Evolutionary conservation across 2,797 vertebrate species (phyloP).

Genomic region (Hephaestus fuliginosus): DNA sequence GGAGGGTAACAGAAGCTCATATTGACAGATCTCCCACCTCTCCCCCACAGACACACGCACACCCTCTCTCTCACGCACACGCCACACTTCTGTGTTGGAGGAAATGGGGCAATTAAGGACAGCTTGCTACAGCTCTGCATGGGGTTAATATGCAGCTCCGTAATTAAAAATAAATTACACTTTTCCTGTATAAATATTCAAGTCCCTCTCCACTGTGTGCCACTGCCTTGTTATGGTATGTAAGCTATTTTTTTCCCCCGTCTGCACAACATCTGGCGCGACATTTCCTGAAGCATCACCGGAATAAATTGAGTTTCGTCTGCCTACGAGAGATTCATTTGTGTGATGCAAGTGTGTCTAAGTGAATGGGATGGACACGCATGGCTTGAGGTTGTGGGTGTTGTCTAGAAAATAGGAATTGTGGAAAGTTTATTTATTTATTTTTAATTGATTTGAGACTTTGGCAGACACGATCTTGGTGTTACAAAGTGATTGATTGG

Average conservation of each 20-base stretch:
- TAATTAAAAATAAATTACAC: slow-evolving; percentile 91
- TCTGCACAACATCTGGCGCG: slow-evolving; percentile 86
- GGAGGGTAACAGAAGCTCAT: slow-evolving; percentile 75
- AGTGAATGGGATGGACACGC: slow-evolving; percentile 73
- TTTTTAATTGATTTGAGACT: slow-evolving; percentile 37
- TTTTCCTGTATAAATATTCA: slow-evolving; percentile 88
- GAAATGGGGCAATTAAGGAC: slow-evolving; percentile 91
- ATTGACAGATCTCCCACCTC: slow-evolving; percentile 79
- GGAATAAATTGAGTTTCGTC: slow-evolving; percentile 81
- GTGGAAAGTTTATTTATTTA: slow-evolving; percentile 23
- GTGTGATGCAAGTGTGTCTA: slow-evolving; percentile 65
- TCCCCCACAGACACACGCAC: slow-evolving; percentile 32
- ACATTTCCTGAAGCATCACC: slow-evolving; percentile 82
- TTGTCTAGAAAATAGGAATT: slow-evolving; percentile 47
- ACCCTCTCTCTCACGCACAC: slow-evolving; percentile 17
- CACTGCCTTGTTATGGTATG: slow-evolving; percentile 80
- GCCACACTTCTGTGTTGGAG: slow-evolving; percentile 80
- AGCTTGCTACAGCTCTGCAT: slow-evolving; percentile 87
- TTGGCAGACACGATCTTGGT: slow-evolving; percentile 25
- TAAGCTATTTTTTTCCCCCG: slow-evolving; percentile 76
- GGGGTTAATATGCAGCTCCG: slow-evolving; percentile 87
- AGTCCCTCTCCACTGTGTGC: slow-evolving; percentile 78
- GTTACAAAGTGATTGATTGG: slow-evolving; percentile 23
- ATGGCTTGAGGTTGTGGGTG: slow-evolving; percentile 63
- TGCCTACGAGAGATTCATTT: slow-evolving; percentile 73